A percentile compares a stretch with the other conserved stretches of the same genome.
phyloP scores from a whole-genome alignment of 1,140 invertebrate species.

The Harpegnathos saltator region DNA sequence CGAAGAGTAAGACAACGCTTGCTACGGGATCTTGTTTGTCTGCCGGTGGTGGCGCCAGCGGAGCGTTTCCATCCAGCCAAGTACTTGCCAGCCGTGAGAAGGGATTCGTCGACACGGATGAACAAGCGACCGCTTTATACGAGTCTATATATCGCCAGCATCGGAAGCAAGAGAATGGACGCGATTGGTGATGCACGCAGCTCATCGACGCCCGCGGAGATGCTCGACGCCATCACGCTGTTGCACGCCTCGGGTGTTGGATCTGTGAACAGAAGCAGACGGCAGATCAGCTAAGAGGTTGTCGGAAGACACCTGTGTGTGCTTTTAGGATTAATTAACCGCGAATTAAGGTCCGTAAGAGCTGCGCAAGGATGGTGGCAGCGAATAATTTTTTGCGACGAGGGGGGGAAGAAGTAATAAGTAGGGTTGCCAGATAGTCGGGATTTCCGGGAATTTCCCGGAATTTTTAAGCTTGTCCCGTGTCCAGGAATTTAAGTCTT shows the following conservation, averaged over 20 bases:
- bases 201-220: constrained; percentile 84
- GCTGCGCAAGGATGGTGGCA: too few relatives aligned
- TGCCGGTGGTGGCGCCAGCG: constrained; percentile 16
- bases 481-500: too few relatives aligned
- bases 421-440: too few relatives aligned
- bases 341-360: too few relatives aligned
- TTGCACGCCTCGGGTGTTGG: constrained; percentile 87
- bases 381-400: too few relatives aligned
- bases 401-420: too few relatives aligned
- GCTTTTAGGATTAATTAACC: too few relatives aligned
- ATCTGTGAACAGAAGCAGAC: constrained; percentile 81
- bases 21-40: constrained; percentile 47
- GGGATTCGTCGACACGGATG: constrained; percentile 55
- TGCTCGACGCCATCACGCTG: constrained; percentile 86
- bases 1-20: constrained; percentile 56
- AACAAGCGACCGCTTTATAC: constrained; percentile 66
- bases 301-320: background rate
- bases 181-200: constrained; percentile 53
- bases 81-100: constrained; percentile 57
- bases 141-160: constrained; percentile 73
- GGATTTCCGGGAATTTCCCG: too few relatives aligned
- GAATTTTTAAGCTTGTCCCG: too few relatives aligned
- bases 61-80: constrained; percentile 40
- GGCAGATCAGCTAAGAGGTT: background rate
- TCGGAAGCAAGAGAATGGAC: constrained; percentile 61